phyloP scores from a whole-genome alignment of 2,113 vertebrate species.

The Mungos mungo region DNA sequence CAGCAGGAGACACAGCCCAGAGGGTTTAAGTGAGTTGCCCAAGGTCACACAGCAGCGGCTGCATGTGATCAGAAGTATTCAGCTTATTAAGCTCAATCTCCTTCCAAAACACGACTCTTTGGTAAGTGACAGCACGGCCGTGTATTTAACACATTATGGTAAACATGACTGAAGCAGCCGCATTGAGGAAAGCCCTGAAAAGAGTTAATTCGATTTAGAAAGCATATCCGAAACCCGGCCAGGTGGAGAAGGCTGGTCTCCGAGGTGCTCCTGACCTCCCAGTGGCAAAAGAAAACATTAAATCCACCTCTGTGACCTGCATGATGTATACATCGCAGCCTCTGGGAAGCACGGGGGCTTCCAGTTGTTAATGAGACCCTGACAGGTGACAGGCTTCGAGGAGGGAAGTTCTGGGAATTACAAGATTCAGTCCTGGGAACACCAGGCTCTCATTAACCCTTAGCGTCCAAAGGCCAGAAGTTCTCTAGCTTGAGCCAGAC shows the following conservation, averaged over 20 bases:
- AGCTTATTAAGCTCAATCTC: not conserved
- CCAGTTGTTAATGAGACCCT: slow-evolving; percentile 30
- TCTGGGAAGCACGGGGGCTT: not conserved
- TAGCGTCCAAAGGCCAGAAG: not conserved
- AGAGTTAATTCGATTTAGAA: not conserved
- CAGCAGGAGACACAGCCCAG: not conserved
- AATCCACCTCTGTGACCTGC: not conserved
- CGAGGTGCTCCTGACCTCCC: not conserved
- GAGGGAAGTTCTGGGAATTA: not conserved
- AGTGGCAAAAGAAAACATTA: not conserved
- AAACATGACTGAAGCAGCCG: not conserved
- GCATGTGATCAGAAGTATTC: not conserved
- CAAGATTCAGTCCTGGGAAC: not conserved
- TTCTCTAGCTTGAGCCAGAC: not conserved
- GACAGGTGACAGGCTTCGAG: not conserved
- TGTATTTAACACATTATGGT: not conserved
- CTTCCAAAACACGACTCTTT: not conserved
- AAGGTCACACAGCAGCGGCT: not conserved
- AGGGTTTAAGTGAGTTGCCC: not conserved
- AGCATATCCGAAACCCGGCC: not conserved
- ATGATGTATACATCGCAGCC: not conserved
- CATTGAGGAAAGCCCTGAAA: not conserved
- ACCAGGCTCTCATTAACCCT: slow-evolving; percentile 23
- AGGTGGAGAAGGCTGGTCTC: not conserved
- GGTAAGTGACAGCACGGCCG: not conserved